Evolutionary conservation across 2,113 vertebrate genomes (phyloP), one percentile per base, ranked within the genome.

Genomic region (Gallinago undulata): DNA sequence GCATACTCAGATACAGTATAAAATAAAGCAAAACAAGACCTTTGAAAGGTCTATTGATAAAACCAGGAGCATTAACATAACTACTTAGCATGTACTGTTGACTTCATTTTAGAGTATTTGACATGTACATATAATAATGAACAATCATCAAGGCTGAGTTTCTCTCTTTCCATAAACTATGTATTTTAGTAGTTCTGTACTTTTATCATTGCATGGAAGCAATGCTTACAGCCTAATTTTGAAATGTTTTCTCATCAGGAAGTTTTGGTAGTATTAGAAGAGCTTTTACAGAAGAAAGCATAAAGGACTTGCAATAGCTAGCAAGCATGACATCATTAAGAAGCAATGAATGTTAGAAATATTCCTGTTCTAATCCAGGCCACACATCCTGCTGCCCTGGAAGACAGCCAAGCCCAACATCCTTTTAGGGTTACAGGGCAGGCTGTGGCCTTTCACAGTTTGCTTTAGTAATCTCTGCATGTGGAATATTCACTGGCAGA

Each of bases 381-480:
- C 96, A 97, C 97, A 98, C 97, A 98, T 98, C 98, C 99, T 98
- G 98, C 94, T 90, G 94, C 89, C 92, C 94, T 98, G 97, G 97
- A 98, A 93, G 75, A 94, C 57, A 93, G 97, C 97, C 98, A 98
- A 98, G 96, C 97, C 97, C 96, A 96, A 97, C 97, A 98, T 99
- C 98, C 99, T 99, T 98, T 98, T 97, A 97, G 98, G 98, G 98
- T 98, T 98, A 98, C 70, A 96, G 97, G 96, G 98, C 98, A 99
- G 97, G 95, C 98, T 97, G 95, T 94, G 98, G 98, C 98, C 98
- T 98, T 98, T 98, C 97, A 97, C 97, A 97, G 97, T 97, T 98
- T 98, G 97, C 97, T 98, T 96, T 97, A 97, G 97, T 95, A 95
- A 97, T 94, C 60, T 87, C 95, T 97, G 95, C 95, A 97, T 93